These are phyloP conservation scores for Zootermopsis nevadensis DNA, from an alignment of 2,888 invertebrate species.

Conservation along the genomic window DNA sequence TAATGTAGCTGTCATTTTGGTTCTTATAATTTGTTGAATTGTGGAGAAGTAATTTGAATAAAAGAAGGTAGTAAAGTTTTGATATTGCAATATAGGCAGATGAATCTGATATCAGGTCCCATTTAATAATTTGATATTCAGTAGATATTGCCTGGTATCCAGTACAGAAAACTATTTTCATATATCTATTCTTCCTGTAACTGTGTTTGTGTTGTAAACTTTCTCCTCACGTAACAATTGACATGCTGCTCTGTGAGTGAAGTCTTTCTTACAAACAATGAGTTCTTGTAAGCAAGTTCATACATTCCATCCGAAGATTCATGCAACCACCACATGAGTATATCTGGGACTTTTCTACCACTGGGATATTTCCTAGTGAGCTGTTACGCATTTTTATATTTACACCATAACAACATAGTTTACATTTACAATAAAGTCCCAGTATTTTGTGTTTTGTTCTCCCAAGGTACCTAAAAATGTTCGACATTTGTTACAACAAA, in stretches of 20 bases:
- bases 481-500: too few species aligned
- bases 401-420: background rate
- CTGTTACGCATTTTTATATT: background rate
- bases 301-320: background rate
- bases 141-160: conserved; percentile 6
- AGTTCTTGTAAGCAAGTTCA: background rate
- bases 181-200: conserved; percentile 12
- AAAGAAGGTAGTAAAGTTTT: conserved; percentile 32
- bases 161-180: background rate
- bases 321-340: background rate
- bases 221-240: background rate
- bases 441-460: background rate
- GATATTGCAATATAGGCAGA: conserved; percentile 29
- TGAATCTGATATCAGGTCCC: conserved; percentile 12
- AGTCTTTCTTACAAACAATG: background rate
- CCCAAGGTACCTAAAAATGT: too few species aligned
- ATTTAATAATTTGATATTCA: conserved; percentile 8
- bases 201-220: conserved; percentile 13
- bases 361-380: background rate
- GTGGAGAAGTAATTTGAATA: conserved; percentile 21
- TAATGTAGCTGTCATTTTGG: conserved; percentile 16
- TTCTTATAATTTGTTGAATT: conserved; percentile 17
- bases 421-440: background rate
- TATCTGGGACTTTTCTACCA: background rate
- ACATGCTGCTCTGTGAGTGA: background rate